A percentile compares a stretch with the other conserved stretches of the same genome.
Evolutionary conservation across 2,797 vertebrate species (phyloP).

Genomic region (Melanotaenia nigrans): DNA sequence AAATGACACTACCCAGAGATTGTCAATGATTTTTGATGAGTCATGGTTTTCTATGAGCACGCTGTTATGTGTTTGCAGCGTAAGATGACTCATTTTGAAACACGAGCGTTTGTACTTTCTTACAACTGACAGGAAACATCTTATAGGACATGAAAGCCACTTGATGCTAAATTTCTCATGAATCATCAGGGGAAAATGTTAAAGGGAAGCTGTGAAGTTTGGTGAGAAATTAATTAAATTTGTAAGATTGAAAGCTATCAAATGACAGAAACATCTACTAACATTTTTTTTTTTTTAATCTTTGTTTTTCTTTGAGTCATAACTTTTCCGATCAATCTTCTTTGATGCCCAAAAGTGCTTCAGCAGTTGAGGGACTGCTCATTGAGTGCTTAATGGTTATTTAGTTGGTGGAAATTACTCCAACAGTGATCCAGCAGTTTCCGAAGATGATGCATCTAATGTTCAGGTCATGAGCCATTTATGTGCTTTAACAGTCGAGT

Average conservation of each 20-base stretch:
- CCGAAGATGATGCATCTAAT: slow-evolving; percentile 65
- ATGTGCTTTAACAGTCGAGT: slow-evolving; percentile 63
- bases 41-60: background rate
- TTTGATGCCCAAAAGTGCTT: slow-evolving; percentile 30
- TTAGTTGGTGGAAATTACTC: slow-evolving; percentile 68
- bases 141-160: slow-evolving; percentile 12
- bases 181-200: background rate
- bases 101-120: slow-evolving; percentile 1
- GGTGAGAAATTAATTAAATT: background rate
- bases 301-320: slow-evolving; percentile 23
- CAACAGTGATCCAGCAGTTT: slow-evolving; percentile 41
- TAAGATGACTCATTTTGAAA: slow-evolving; percentile 56
- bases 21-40: slow-evolving; percentile 21
- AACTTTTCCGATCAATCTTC: slow-evolving; percentile 46
- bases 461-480: slow-evolving; percentile 62
- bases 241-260: slow-evolving; percentile 1
- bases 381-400: slow-evolving; percentile 73
- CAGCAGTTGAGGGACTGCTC: slow-evolving; percentile 21
- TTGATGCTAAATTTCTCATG: background rate
- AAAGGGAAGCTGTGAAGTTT: background rate
- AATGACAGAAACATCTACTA: background rate
- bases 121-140: slow-evolving; percentile 23
- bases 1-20: background rate
- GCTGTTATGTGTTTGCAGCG: slow-evolving; percentile 10
- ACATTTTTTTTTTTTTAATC: background rate